Conservation (phyloP, 2,113 vertebrate species). For the Todiramphus chloris region DNA sequence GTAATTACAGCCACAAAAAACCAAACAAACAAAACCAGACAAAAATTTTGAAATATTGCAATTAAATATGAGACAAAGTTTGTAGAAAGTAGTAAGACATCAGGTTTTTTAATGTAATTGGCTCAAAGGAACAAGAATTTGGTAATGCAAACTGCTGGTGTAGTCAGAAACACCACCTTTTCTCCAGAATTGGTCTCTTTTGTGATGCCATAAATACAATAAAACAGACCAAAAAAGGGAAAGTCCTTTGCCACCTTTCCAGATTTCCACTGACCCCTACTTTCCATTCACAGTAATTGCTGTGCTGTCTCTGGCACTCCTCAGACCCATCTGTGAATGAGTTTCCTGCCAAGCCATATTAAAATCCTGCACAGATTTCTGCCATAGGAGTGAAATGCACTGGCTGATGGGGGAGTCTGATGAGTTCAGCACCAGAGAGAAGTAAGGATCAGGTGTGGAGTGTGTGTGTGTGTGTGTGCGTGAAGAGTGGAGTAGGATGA, state of each 20-base stretch:
- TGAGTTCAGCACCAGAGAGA: neutral
- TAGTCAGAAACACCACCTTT: neutral
- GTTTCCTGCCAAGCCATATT: slow-evolving; percentile 22
- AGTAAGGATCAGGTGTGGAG: neutral
- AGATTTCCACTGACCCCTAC: neutral
- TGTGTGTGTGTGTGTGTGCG: neutral
- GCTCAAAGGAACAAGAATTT: neutral
- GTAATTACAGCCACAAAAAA: neutral
- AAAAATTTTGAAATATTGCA: neutral
- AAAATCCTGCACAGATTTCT: slow-evolving; percentile 19
- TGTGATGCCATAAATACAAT: neutral
- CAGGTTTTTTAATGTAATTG: neutral
- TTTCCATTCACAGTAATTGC: neutral
- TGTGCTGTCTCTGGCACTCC: slow-evolving; percentile 1
- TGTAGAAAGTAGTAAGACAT: neutral
- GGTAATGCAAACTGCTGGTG: neutral
- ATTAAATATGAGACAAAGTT: neutral
- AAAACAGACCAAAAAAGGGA: neutral
- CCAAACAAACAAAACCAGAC: neutral
- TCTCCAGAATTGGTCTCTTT: neutral
- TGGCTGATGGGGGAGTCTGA: neutral
- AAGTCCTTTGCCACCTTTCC: neutral
- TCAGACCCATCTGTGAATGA: slow-evolving; percentile 7
- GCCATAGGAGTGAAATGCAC: neutral
- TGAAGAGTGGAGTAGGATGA: neutral